Base-by-base conservation (phyloP, 2,888 invertebrate genomes). In the Meteorus cinctellus region DNA sequence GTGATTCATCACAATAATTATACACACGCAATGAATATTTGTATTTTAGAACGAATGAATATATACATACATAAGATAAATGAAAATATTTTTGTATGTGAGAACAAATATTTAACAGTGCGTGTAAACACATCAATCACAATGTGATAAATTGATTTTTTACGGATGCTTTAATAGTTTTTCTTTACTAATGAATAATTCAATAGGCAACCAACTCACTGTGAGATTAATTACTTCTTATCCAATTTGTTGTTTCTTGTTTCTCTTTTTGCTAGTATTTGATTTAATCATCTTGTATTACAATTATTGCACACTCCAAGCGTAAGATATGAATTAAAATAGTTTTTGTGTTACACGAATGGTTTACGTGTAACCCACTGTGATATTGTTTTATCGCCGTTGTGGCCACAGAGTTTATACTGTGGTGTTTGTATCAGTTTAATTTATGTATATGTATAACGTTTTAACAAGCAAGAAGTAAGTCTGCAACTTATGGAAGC, bases 1-100 rank as follows among this genome's bases (percentile, higher is more conserved):
- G 80, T 81, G 83, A 83, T 82, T 83, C 80, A 83, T 82, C 76
- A 80, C 78, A 81, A 80, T 81, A 82, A 82, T 83, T 83, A 82
- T 69, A 74, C 29, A 75, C 80, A 81, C 82, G 82, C 82, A 79
- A 79, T 79, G 29, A 34, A 34, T 34, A 63, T 34, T 63, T 63
- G 59, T n/a, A 6, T 68, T 67, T 60, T 51, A 66, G 34, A 65
- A 65, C 45, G 65, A 27, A 65, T 66, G 66, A 51, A 55, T 19
- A 45, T 51, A 36, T 67, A 67, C 14, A n/a, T 5, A 48, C n/a
- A 48, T 8, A 34, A 34, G 34, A 4, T n/a, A n/a, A 48, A 48
- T 16, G 16, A 4, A 48, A 48, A 16, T 48, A 19, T 55, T 19
- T 55, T 8, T 55, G 55, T n/a, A 19, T 48, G 48, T 48, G 27